Evolutionary conservation across 2,113 vertebrate genomes (phyloP), one percentile per base, ranked within the genome.

Genomic region (Xenopus borealis): DNA sequence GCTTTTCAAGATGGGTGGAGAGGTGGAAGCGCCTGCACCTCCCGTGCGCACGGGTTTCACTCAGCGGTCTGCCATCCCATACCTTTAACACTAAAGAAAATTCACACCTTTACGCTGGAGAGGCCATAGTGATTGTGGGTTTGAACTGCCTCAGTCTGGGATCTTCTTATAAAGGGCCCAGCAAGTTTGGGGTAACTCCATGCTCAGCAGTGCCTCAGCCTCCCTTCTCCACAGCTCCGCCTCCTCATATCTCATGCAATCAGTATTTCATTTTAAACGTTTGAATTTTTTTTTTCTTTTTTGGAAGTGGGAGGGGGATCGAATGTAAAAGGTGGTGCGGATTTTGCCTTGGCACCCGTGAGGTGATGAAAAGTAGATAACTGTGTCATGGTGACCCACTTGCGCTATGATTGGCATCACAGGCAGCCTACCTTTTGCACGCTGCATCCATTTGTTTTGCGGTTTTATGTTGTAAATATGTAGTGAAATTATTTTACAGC

Each of bases 241-340:
- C 65, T 52, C 23, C 84, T 83, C 61, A 82, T 83, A 81, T 87
- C 89, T 88, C 84, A 87, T 89, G 82, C 88, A 91, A 90, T 93
- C 93, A 93, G 94, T 94, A 87, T 95, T 94, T 90, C 86, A 87
- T 88, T 90, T 89, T 85, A 87, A 62, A 67, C 23, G 3, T 27
- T 27, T 75, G 30, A 62, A 44, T 75, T 64, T 61, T 59, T 67
- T 74, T 1, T 63, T 67, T 74, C 0, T 63, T 50, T 20, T 27
- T 66, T 20, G 66, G n/a, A 33, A 86, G 85, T 86, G 82, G 12
- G 84, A 87, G 81, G 83, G 86, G 86, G 87, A 85, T 85, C 89
- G 90, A 91, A 91, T 91, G 86, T 91, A 90, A 88, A 80, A 81
- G 84, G 88, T 90, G 82, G 84, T 86, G 89, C 86, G 86, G 89